These are phyloP conservation scores for Coenobita brevimanus DNA, from an alignment of 1,140 invertebrate genomes.

Conservation along the genomic window DNA sequence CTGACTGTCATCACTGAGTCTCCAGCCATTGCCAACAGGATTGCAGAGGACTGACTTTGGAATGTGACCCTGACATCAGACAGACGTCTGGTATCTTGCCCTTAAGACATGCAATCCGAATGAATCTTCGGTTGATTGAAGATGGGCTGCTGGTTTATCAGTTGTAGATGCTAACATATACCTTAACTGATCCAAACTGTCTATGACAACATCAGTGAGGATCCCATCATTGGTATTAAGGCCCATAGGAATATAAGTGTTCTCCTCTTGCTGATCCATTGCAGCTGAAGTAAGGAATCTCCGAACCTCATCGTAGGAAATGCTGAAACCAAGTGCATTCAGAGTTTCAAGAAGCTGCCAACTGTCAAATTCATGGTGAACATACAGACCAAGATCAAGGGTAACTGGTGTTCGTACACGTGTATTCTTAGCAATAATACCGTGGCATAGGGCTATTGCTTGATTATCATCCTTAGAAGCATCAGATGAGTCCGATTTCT, in stretches of 20 bases:
- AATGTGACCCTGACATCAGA: too few species aligned
- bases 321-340: background rate
- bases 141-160: too few species aligned
- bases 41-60: too few species aligned
- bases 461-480: background rate
- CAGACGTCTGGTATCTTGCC: too few species aligned
- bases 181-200: slow-evolving; percentile 26
- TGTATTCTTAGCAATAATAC: slow-evolving; percentile 13
- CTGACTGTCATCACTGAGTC: too few species aligned
- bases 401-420: slow-evolving; percentile 15
- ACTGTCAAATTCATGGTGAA: slow-evolving; percentile 31
- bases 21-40: too few species aligned
- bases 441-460: slow-evolving; percentile 12
- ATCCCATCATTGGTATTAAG: background rate
- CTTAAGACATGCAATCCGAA: too few species aligned
- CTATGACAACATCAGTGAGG: slow-evolving; percentile 15
- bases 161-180: too few species aligned
- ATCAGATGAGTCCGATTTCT: background rate
- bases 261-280: background rate
- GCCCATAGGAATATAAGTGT: background rate
- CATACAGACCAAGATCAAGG: slow-evolving; percentile 29
- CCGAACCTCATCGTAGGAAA: slow-evolving; percentile 34
- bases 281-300: too few species aligned
- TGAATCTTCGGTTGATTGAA: too few species aligned
- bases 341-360: slow-evolving; percentile 19